These are phyloP conservation scores for Drosophila chauvacae DNA, from an alignment of 1,140 invertebrate species.

Conservation along the genomic window DNA sequence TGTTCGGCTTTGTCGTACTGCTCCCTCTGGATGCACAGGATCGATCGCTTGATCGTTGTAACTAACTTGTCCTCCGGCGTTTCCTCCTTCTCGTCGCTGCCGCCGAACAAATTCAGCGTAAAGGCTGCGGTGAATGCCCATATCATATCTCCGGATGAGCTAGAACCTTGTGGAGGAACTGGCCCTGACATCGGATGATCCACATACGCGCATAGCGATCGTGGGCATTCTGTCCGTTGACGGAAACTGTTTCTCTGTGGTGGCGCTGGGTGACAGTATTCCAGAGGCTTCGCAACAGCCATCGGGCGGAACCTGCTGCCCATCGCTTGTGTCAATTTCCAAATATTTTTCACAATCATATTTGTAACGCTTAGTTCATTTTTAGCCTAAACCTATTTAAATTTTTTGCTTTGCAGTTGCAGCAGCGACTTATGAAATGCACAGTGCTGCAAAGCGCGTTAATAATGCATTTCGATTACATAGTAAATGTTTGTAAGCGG, in stretches of 20 bases:
- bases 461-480: background rate
- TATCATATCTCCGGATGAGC: slow-evolving; percentile 5
- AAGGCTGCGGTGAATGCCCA: slow-evolving; percentile 59
- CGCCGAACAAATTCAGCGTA: slow-evolving; percentile 49
- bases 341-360: slow-evolving; percentile 63
- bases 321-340: slow-evolving; percentile 46
- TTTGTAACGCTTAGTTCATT: slow-evolving; percentile 51
- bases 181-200: background rate
- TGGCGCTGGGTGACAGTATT: slow-evolving; percentile 17
- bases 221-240: slow-evolving; percentile 4
- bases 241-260: background rate
- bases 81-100: slow-evolving; percentile 78
- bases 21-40: slow-evolving; percentile 89
- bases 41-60: slow-evolving; percentile 90
- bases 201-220: slow-evolving; percentile 15
- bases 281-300: slow-evolving; percentile 12
- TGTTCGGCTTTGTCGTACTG: slow-evolving; percentile 93
- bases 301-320: slow-evolving; percentile 26
- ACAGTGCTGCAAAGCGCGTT: slow-evolving; percentile 51
- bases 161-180: background rate
- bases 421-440: slow-evolving; percentile 63
- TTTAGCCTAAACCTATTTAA: slow-evolving; percentile 22
- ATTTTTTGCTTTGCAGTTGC: slow-evolving; percentile 6
- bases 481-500: slow-evolving; percentile 4
- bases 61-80: slow-evolving; percentile 89